These are phyloP conservation scores for Pagrus major DNA, from an alignment of 2,113 vertebrate species.

Conservation along the genomic window DNA sequence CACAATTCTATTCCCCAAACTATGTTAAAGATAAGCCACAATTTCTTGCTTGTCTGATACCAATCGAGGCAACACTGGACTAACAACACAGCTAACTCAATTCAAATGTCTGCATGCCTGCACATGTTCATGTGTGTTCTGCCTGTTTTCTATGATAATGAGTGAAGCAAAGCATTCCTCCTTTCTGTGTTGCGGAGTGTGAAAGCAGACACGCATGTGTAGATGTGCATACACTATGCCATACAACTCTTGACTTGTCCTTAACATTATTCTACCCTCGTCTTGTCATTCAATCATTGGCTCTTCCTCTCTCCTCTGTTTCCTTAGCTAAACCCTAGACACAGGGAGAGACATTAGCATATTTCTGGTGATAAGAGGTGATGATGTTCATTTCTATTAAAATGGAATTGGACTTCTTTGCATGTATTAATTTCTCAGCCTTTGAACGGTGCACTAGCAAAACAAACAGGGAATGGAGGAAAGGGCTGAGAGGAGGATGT, in stretches of 20 bases:
- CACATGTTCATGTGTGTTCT: background rate
- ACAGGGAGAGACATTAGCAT: constrained; percentile 67
- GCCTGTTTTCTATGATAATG: background rate
- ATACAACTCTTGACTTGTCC: constrained; percentile 2
- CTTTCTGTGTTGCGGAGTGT: background rate
- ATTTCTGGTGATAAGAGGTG: constrained; percentile 71
- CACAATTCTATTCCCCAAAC: constrained; percentile 21
- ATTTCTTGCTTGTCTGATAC: constrained; percentile 37
- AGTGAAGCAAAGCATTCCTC: background rate
- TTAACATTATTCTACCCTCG: constrained; percentile 37
- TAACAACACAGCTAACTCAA: background rate
- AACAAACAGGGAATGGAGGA: constrained; percentile 64
- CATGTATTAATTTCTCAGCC: constrained; percentile 70
- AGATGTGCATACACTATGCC: constrained; percentile 21
- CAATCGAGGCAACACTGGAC: constrained; percentile 9
- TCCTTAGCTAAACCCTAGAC: constrained; percentile 43
- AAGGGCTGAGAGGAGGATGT: background rate
- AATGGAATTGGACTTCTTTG: constrained; percentile 70
- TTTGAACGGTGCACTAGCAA: constrained; percentile 43
- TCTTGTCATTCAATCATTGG: constrained; percentile 58
- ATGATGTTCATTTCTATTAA: constrained; percentile 72
- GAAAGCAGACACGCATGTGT: background rate
- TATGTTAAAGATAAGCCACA: constrained; percentile 43
- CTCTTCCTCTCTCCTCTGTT: constrained; percentile 22
- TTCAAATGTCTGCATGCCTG: background rate